Base-by-base conservation (phyloP, 2,797 vertebrate genomes). In the Etheostoma perlongum region DNA sequence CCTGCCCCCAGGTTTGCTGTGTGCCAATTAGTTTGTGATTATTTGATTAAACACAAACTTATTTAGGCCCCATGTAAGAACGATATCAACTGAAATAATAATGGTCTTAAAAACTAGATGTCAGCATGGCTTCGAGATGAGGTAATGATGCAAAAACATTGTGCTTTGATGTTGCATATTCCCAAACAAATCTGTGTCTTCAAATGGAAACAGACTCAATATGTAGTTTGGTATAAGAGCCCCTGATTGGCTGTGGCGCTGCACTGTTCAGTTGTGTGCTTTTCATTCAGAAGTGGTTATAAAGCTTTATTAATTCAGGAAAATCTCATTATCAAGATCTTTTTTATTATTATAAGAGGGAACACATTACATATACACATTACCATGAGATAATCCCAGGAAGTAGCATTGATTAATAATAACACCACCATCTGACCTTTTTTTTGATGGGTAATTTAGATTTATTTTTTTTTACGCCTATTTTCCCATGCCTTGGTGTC, bases 1-100 rank as follows among this genome's bases (percentile, higher is more conserved):
- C 69, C 72, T 73, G 23, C 69, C 78, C 42, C 21, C 55, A 54
- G 73, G 81, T 76, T 59, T 57, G 23, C 59, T 16, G 19, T 49
- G 27, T 42, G 27, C 63, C 65, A 53, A 13, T 66, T 76, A 46
- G 12, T 75, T 76, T 72, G 51, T 78, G 61, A 76, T 76, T 67
- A 48, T 58, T 42, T 78, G 42, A 57, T 70, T 71, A 36, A 71
- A 69, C 62, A 72, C 48, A 67, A 60, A 60, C 21, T 21, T 15
- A 49, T 64, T 66, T 36, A 42, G 2, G 7, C 11, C 27, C 13
- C 47, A 30, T 67, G 13, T 42, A 44, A 57, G 25, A 49, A 74
- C 2, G 1, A 54, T 66, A 69, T 40, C 18, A 54, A 27, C 40
- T 47, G 25, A 46, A 72, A 46, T 65, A 49, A 64, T 55, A 65